Percentiles rank a stretch among this genome's conserved stretches.
Conservation (phyloP, 2,797 vertebrate species). For the Neosilurus hyrtlii region DNA sequence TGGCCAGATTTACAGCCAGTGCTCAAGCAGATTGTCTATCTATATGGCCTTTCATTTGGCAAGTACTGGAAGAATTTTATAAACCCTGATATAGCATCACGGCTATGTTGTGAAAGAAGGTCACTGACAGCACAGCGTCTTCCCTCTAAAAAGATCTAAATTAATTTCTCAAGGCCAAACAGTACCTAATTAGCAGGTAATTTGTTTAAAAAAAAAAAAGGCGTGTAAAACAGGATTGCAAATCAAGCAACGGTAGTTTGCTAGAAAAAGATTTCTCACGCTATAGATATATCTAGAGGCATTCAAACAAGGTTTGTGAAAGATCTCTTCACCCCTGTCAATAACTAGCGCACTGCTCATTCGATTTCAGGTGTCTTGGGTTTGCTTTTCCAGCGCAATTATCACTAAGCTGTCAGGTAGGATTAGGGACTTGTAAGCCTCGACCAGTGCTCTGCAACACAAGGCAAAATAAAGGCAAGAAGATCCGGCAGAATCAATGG, state of each 20-base stretch:
- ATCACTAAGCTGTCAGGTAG: constrained; percentile 73
- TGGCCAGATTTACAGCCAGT: constrained; percentile 55
- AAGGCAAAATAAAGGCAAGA: constrained; percentile 47
- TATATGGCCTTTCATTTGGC: constrained; percentile 38
- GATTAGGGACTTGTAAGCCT: constrained; percentile 68
- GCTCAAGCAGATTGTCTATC: constrained; percentile 51
- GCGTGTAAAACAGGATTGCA: not conserved
- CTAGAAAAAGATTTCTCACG: constrained; percentile 61
- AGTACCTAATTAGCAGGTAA: constrained; percentile 23
- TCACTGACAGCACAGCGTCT: constrained; percentile 24
- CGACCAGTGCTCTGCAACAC: constrained; percentile 60
- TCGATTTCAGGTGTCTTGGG: constrained; percentile 64
- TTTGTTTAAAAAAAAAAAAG: not conserved
- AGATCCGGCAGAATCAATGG: constrained; percentile 59
- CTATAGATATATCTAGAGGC: constrained; percentile 42
- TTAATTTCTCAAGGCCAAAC: constrained; percentile 9
- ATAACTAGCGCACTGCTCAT: constrained; percentile 58
- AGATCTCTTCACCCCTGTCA: constrained; percentile 56
- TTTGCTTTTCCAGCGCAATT: constrained; percentile 65
- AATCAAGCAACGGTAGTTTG: not conserved
- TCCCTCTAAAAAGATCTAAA: not conserved
- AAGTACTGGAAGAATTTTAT: constrained; percentile 10
- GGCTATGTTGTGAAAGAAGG: constrained; percentile 9
- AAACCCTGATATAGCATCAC: constrained; percentile 24
- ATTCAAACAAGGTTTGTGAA: constrained; percentile 56